Evolutionary conservation across 2,113 vertebrate species (phyloP).

Genomic region (Nesogale talazaci): DNA sequence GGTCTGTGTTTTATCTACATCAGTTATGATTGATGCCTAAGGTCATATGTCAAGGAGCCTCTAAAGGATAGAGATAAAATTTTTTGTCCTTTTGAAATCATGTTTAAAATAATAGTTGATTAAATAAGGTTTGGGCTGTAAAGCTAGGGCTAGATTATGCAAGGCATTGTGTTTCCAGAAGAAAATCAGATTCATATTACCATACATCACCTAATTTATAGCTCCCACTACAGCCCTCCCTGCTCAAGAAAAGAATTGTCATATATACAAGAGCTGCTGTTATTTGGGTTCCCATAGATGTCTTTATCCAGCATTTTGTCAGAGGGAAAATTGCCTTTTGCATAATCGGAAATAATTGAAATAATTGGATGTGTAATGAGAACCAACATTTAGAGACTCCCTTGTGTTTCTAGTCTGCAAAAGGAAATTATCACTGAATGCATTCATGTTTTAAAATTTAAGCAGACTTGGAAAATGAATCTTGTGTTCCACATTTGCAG

Average conservation of each 20-base stretch:
- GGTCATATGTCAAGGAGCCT: conserved; percentile 6
- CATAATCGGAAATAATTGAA: conserved; percentile 77
- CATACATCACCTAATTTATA: background rate
- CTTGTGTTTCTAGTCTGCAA: conserved; percentile 67
- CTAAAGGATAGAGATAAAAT: background rate
- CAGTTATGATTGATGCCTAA: background rate
- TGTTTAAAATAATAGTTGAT: conserved; percentile 27
- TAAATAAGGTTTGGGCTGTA: conserved; percentile 36
- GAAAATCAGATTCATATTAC: conserved; percentile 54
- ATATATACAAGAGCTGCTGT: conserved; percentile 45
- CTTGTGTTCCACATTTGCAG: conserved; percentile 58
- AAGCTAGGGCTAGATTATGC: conserved; percentile 21
- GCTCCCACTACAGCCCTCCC: background rate
- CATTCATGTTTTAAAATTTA: conserved; percentile 71
- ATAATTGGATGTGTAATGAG: conserved; percentile 78
- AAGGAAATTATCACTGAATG: conserved; percentile 67
- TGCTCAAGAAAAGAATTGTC: conserved; percentile 31
- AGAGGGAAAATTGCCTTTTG: conserved; percentile 72
- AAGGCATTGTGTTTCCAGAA: conserved; percentile 44
- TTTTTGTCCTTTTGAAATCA: conserved; percentile 9
- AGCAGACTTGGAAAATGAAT: conserved; percentile 64
- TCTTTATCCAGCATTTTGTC: conserved; percentile 72
- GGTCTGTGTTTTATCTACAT: background rate
- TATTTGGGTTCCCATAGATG: conserved; percentile 62
- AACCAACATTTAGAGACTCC: conserved; percentile 65